Conservation (phyloP, 2,113 vertebrate genomes). For the Aspiorhynchus laticeps region DNA sequence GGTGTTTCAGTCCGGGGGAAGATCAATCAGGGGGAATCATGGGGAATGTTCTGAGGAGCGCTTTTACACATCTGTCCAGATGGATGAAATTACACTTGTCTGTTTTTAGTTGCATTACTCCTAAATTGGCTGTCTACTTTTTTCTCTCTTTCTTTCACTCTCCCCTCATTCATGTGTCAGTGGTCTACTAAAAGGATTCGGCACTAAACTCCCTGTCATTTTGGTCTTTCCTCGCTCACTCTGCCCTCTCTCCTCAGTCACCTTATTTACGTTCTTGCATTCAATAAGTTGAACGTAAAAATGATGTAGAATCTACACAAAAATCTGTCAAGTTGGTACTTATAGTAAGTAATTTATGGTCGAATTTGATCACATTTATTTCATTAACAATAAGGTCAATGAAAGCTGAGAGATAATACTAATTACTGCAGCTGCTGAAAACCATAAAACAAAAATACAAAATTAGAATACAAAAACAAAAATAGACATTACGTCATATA, state of each 20-base stretch:
- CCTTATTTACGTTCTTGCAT: constrained; percentile 68
- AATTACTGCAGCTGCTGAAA: not conserved
- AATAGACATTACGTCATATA: too few species aligned
- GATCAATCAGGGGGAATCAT: constrained; percentile 84
- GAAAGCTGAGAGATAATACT: not conserved
- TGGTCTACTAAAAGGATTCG: constrained; percentile 81
- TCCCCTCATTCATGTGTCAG: constrained; percentile 77
- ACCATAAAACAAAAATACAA: not conserved
- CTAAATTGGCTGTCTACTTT: constrained; percentile 82
- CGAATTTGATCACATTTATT: not conserved
- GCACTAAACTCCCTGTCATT: constrained; percentile 78
- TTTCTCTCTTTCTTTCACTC: constrained; percentile 54
- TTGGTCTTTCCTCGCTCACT: constrained; percentile 70
- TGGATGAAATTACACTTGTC: constrained; percentile 87
- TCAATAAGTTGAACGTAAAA: constrained; percentile 11
- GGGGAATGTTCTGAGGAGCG: constrained; percentile 80
- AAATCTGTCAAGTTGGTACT: not conserved
- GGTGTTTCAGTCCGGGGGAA: constrained; percentile 83
- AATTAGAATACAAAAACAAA: too few species aligned
- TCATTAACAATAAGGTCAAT: not conserved
- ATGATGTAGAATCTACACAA: not conserved
- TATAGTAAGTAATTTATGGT: not conserved
- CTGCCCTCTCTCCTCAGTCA: constrained; percentile 58
- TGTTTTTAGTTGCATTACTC: constrained; percentile 86
- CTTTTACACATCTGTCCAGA: constrained; percentile 84